Percentiles rank a stretch among this genome's conserved stretches.
phyloP scores from a whole-genome alignment of 2,113 vertebrate genomes.

The Podarcis cretensis region DNA sequence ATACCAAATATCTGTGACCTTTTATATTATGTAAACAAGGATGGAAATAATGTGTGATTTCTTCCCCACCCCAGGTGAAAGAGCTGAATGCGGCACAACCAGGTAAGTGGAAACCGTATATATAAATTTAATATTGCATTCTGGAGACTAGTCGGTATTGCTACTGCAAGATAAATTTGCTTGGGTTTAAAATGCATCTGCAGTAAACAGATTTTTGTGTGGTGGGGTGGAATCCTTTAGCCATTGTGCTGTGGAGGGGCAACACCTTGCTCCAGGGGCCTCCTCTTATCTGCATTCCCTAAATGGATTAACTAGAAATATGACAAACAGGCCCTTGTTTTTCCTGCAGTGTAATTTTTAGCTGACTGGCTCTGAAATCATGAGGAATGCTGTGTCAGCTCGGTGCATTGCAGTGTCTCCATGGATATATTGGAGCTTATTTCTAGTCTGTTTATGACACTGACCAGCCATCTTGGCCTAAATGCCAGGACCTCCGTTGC shows the following conservation, averaged over 20 bases:
- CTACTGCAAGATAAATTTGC: background rate
- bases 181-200: background rate
- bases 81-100: constrained; percentile 95
- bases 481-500: background rate
- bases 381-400: constrained; percentile 29
- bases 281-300: constrained; percentile 34
- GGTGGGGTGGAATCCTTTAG: background rate
- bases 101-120: constrained; percentile 82
- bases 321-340: constrained; percentile 2
- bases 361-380: constrained; percentile 33
- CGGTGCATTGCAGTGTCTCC: background rate
- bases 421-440: background rate
- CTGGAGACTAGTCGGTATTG: background rate
- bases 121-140: rapidly evolving
- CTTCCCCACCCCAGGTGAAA: constrained; percentile 84
- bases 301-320: background rate
- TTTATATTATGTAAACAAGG: constrained; percentile 1
- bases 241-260: background rate
- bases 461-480: rapidly evolving
- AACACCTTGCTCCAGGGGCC: background rate
- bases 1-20: background rate
- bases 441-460: background rate
- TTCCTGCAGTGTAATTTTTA: constrained; percentile 33
- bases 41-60: constrained; percentile 32
- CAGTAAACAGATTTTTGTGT: background rate